Percentiles rank a stretch among this genome's conserved stretches.
Conservation (phyloP, 2,113 vertebrate genomes). For the Otolemur garnettii region DNA sequence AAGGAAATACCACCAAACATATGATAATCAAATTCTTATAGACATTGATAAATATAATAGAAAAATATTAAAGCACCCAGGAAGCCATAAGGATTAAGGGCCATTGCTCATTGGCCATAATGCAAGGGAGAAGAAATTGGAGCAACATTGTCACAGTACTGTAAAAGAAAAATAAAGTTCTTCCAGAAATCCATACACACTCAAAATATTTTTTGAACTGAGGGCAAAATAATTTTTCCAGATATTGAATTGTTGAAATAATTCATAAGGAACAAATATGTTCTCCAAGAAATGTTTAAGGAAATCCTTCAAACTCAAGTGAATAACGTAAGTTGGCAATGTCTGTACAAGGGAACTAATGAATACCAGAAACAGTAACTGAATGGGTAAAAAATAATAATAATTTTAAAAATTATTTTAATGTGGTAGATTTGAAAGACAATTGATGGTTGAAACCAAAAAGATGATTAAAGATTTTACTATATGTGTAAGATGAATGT, state of each 20-base stretch:
- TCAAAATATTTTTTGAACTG: background rate
- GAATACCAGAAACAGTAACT: background rate
- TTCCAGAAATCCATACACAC: background rate
- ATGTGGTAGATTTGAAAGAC: background rate
- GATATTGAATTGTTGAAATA: background rate
- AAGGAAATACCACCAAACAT: too few relatives aligned
- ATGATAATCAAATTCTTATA: background rate
- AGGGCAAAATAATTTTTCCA: background rate
- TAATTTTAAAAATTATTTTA: background rate
- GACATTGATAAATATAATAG: background rate
- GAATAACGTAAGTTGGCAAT: background rate
- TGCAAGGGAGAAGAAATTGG: background rate
- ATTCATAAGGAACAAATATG: background rate
- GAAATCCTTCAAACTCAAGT: background rate
- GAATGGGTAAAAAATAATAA: background rate
- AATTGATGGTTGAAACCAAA: background rate
- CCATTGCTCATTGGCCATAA: background rate
- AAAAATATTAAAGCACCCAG: background rate
- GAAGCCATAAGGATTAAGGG: background rate
- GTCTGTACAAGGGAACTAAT: background rate
- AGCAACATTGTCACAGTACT: background rate
- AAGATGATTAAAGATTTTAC: background rate
- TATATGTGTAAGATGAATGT: background rate
- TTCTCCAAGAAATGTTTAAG: background rate
- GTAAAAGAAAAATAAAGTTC: too few relatives aligned